These are phyloP conservation scores for Drosophila melanocephala DNA, from an alignment of 2,888 invertebrate species.

Conservation along the genomic window DNA sequence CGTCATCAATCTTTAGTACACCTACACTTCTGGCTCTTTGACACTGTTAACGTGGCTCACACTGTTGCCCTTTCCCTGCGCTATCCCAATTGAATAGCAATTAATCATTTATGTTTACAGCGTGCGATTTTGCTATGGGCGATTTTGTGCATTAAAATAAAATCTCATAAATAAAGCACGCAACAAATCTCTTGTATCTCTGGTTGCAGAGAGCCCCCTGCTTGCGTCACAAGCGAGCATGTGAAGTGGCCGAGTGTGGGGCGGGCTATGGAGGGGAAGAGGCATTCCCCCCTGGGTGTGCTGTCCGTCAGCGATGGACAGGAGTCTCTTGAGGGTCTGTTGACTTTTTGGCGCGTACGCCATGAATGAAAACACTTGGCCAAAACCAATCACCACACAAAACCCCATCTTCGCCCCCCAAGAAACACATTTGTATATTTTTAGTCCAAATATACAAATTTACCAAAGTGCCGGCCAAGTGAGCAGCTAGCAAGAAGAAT, in stretches of 20 bases:
- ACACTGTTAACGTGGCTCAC: conserved; percentile 35
- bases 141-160: conserved; percentile 56
- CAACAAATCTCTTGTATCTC: conserved; percentile 43
- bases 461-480: conserved; percentile 55
- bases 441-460: conserved; percentile 74
- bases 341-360: conserved; percentile 66
- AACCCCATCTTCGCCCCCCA: conserved; percentile 1
- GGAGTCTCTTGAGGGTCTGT: conserved; percentile 55
- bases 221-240: conserved; percentile 40
- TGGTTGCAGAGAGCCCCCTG: not conserved
- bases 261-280: not conserved
- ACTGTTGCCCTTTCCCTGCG: conserved; percentile 25
- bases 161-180: conserved; percentile 67
- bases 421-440: conserved; percentile 60
- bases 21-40: conserved; percentile 27
- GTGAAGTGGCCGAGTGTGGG: conserved; percentile 6
- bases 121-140: conserved; percentile 21
- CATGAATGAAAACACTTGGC: conserved; percentile 78
- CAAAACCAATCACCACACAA: conserved; percentile 35
- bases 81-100: conserved; percentile 51
- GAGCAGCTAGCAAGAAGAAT: conserved; percentile 19
- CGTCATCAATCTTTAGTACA: conserved; percentile 69
- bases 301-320: conserved; percentile 25
- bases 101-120: conserved; percentile 77
- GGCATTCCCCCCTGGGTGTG: conserved; percentile 22